Conservation (phyloP, 2,113 vertebrate genomes). For the Corythaeola cristata region DNA sequence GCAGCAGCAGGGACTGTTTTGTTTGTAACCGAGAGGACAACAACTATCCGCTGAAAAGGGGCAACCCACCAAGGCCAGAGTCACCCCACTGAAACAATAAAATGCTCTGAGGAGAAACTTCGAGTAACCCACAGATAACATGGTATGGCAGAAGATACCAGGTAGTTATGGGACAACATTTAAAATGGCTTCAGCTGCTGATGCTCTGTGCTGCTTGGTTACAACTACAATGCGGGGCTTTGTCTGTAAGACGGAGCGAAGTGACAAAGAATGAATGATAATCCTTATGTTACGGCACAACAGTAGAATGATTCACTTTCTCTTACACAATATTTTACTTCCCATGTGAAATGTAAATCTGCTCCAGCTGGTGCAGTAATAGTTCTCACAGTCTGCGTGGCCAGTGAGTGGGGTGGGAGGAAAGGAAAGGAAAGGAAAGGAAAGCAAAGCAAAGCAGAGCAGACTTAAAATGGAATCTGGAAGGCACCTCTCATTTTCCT, state of each 20-base stretch:
- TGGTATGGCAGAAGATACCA: background rate
- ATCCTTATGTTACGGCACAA: background rate
- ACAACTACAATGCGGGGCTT: background rate
- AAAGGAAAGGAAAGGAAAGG: background rate
- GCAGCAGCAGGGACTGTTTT: background rate
- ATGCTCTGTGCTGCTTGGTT: background rate
- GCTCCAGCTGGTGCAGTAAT: constrained; percentile 1
- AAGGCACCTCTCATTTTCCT: background rate
- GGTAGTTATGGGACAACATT: background rate
- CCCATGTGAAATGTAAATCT: background rate
- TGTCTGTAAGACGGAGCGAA: background rate
- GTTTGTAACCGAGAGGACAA: background rate
- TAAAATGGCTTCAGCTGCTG: background rate
- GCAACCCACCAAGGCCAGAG: background rate
- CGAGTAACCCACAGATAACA: background rate
- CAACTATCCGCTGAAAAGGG: background rate
- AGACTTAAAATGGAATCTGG: background rate
- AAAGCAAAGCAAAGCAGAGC: background rate
- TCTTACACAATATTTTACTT: background rate
- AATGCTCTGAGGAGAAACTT: background rate
- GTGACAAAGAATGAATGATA: background rate
- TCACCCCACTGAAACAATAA: background rate
- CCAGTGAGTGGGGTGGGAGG: background rate
- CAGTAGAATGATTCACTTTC: background rate
- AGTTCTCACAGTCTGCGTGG: background rate